Conservation (phyloP, 2,888 invertebrate genomes). For the Drosophila longiperda region DNA sequence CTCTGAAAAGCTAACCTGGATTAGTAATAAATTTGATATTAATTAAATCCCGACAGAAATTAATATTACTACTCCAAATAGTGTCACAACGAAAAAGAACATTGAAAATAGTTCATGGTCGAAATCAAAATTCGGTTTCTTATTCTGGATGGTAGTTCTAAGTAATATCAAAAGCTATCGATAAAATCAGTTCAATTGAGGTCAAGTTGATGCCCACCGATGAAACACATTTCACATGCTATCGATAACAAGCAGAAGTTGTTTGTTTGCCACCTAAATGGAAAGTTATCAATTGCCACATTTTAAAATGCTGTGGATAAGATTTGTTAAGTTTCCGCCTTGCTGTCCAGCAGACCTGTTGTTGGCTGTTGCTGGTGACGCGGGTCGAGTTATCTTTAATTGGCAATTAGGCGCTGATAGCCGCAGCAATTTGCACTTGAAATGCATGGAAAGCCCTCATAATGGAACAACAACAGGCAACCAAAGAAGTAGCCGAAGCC, state of each 20-base stretch:
- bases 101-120: neutral
- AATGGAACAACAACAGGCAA: conserved; percentile 20
- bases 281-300: no score
- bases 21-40: neutral
- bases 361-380: conserved; percentile 22
- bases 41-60: neutral
- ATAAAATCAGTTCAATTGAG: neutral
- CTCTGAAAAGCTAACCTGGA: conserved; percentile 22
- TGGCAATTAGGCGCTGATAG: conserved; percentile 74
- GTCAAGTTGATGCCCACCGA: no score
- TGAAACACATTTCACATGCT: neutral
- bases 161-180: neutral
- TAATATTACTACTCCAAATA: neutral
- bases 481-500: no score
- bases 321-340: neutral
- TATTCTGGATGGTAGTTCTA: no score
- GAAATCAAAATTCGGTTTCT: neutral
- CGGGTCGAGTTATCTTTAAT: conserved; percentile 73
- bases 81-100: neutral
- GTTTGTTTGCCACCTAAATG: neutral
- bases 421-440: conserved; percentile 78
- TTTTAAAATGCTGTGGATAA: neutral
- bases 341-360: neutral
- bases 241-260: neutral
- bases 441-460: conserved; percentile 63